These are phyloP conservation scores for Catalaphyllia jardinei DNA, from an alignment of 64 coral and sea anemone genomes.

Conservation along the genomic window DNA sequence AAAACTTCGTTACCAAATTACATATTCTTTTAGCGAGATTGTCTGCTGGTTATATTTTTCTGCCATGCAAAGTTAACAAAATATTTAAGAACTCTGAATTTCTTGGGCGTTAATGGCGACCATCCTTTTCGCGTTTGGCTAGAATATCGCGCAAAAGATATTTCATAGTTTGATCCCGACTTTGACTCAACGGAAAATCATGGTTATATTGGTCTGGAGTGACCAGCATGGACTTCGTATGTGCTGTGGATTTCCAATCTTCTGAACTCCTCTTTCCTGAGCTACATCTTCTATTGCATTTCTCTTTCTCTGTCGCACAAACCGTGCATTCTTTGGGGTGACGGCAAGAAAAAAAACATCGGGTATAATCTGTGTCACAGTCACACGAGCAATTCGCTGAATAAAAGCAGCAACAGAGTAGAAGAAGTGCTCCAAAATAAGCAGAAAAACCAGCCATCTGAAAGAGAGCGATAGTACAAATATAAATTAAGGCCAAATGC, in stretches of 20 bases:
- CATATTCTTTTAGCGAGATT: background rate
- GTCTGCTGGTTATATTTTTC: background rate
- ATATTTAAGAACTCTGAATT: background rate
- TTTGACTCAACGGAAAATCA: background rate
- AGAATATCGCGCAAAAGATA: background rate
- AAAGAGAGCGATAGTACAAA: background rate
- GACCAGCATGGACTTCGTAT: background rate
- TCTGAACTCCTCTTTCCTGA: background rate
- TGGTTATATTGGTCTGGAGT: background rate
- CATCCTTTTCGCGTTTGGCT: background rate
- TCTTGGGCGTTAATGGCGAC: background rate
- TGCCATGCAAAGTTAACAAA: background rate
- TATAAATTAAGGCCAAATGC: too few species aligned
- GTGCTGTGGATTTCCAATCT: background rate
- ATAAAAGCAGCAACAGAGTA: background rate
- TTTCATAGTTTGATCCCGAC: background rate
- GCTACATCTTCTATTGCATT: background rate
- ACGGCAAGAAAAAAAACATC: background rate
- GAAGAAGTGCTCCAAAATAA: conserved; percentile 12
- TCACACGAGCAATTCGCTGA: background rate
- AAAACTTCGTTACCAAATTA: too few species aligned
- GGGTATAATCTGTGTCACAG: background rate
- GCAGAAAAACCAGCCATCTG: conserved; percentile 1
- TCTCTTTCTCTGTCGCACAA: background rate
- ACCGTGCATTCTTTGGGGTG: background rate